Evolutionary conservation across 2,113 vertebrate species (phyloP), one percentile per base, ranked within the genome.

Genomic region (Myrmecophaga tridactyla): DNA sequence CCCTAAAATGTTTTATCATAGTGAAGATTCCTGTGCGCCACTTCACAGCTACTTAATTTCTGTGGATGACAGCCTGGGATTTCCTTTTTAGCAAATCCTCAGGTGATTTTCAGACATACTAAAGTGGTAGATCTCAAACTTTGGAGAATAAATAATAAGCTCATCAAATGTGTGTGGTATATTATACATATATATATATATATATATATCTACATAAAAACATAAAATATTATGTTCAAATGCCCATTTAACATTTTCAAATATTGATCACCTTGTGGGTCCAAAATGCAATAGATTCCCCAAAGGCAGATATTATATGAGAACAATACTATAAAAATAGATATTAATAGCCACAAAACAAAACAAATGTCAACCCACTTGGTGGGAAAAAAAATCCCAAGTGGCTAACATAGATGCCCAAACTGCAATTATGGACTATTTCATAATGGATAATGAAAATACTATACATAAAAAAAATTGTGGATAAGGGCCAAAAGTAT

Each of bases 281-380:
- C 41, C 17, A 39, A 20, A 39, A 87, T 53, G n/a, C 27, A 78
- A 0, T n/a, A 58, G 73, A 18, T 53, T 85, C 2, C 29, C 51
- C 36, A 80, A 75, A 62, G 43, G 7, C 36, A 91, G 43, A 93
- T 58, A 75, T 46, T 76, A 1, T n/a, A 36, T 53, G 7, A 10
- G 70, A 15, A 78, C 2, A 53, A 14, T 56, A 7, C 48, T 17
- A 20, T 56, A 60, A 10, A 81, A 58, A 94, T 23, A 51, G 36
- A 77, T 43, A 36, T 75, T 82, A 87, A 29, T 41, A 87, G 60
- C 15, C 56, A 70, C 75, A 94, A 31, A 31, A 53, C 58, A 34
- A 90, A 63, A 21, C 46, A 81, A 76, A 5, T 60, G 9, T 63
- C 9, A 73, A 86, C 43, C 34, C 46, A 73, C 23, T n/a, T 89